Conservation (phyloP, 2,888 invertebrate genomes). For the Deilephila porcellus region DNA sequence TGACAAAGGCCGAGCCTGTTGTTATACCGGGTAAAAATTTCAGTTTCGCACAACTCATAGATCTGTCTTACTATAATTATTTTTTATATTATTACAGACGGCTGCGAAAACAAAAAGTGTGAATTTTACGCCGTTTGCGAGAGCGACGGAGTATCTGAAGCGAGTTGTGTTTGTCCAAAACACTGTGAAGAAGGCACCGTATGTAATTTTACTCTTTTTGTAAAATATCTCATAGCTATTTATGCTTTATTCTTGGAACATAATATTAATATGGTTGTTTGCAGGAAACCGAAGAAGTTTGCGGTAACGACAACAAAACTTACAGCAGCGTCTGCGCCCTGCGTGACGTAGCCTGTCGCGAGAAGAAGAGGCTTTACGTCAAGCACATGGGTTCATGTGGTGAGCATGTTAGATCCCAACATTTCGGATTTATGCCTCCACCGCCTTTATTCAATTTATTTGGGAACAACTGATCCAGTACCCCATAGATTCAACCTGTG, state of each 20-base stretch:
- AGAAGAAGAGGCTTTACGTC: slow-evolving; percentile 88
- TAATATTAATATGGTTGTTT: slow-evolving; percentile 28
- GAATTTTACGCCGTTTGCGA: slow-evolving; percentile 92
- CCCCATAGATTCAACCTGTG: no score
- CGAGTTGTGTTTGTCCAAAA: slow-evolving; percentile 87
- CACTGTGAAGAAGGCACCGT: slow-evolving; percentile 84
- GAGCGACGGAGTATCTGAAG: slow-evolving; percentile 84
- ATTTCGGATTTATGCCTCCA: not conserved
- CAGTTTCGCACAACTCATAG: not conserved
- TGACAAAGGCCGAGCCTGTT: no score
- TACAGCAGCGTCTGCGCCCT: slow-evolving; percentile 94
- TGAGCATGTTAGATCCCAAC: slow-evolving; percentile 54
- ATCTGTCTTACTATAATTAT: not conserved
- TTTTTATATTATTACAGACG: slow-evolving; percentile 81
- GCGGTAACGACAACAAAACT: slow-evolving; percentile 94
- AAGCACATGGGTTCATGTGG: slow-evolving; percentile 94
- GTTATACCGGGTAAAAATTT: no score
- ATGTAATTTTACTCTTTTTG: slow-evolving; percentile 43
- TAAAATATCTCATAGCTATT: slow-evolving; percentile 4
- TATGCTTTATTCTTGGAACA: not conserved
- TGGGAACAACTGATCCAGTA: no score
- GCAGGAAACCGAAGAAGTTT: slow-evolving; percentile 88
- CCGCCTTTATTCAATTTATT: no score
- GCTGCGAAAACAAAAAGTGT: slow-evolving; percentile 92
- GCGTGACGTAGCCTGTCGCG: slow-evolving; percentile 90